Evolutionary conservation across 2,113 vertebrate genomes (phyloP).

Genomic region (Protomyctophum bolini): DNA sequence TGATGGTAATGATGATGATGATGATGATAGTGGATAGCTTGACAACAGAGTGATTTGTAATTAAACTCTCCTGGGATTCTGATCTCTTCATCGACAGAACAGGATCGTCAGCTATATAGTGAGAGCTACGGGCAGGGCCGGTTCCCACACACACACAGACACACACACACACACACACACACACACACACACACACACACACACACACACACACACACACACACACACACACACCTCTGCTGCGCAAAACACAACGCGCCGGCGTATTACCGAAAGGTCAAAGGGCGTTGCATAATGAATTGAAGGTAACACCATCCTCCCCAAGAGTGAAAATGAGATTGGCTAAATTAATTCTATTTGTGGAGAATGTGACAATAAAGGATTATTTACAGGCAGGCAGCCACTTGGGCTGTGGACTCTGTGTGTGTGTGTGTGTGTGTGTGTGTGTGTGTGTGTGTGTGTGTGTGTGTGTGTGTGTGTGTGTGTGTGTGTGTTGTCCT

Average conservation of each 20-base stretch:
- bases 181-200: constrained; percentile 2
- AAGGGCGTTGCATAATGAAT: constrained; percentile 35
- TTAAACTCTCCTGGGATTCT: constrained; percentile 41
- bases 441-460: no score
- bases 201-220: constrained; percentile 32
- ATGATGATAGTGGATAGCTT: constrained; percentile 35
- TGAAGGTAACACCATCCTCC: neutral
- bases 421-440: no score
- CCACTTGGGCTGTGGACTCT: neutral
- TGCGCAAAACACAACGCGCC: neutral
- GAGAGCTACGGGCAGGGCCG: constrained; percentile 30
- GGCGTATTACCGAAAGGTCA: constrained; percentile 20
- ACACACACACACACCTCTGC: neutral
- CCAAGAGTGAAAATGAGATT: neutral
- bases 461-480: no score
- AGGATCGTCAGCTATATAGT: constrained; percentile 22
- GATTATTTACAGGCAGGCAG: constrained; percentile 16
- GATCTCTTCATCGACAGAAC: constrained; percentile 20
- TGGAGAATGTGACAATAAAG: constrained; percentile 11
- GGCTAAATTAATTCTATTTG: neutral
- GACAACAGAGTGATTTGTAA: constrained; percentile 33
- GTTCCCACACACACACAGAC: constrained; percentile 46
- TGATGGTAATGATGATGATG: constrained; percentile 16
- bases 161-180: constrained; percentile 23
- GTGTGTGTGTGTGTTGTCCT: no score